phyloP scores from a whole-genome alignment of 2,797 vertebrate genomes.

The Scolopax bukidnonensis region DNA sequence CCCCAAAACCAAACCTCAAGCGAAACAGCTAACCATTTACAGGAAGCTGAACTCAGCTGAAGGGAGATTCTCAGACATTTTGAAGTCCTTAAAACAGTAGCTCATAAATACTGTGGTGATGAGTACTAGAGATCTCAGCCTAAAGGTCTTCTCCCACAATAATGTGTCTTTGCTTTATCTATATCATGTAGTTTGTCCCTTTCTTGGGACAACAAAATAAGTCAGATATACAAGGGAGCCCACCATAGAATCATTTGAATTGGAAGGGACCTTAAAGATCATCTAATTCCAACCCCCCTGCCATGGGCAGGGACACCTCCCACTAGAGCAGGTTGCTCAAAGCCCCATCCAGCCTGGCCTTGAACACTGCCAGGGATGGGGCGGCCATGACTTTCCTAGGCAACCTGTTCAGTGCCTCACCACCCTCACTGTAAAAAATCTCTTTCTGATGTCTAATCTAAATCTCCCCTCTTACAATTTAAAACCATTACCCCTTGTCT shows the following conservation, averaged over 20 bases:
- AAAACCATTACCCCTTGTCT: too few species aligned
- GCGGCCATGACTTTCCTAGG: too few species aligned
- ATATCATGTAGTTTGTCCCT: neutral
- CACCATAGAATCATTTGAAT: neutral
- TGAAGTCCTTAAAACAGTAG: neutral
- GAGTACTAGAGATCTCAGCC: neutral
- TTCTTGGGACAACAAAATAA: neutral
- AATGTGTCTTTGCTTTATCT: neutral
- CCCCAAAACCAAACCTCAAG: neutral
- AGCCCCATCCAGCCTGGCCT: too few species aligned
- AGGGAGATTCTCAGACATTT: neutral
- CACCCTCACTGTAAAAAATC: too few species aligned
- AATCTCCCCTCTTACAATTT: too few species aligned
- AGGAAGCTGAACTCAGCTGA: slow-evolving; percentile 28
- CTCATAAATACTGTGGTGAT: neutral
- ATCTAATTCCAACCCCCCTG: too few species aligned
- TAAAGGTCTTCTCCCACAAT: neutral
- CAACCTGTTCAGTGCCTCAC: too few species aligned
- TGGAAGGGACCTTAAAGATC: too few species aligned
- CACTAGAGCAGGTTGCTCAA: too few species aligned
- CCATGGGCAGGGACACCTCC: too few species aligned
- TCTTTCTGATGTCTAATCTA: too few species aligned
- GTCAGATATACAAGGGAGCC: neutral
- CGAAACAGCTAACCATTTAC: neutral
- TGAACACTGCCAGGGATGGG: too few species aligned